A percentile compares a stretch with the other conserved stretches of the same genome.
Evolutionary conservation across 2,113 vertebrate species (phyloP).

Genomic region (Litocranius walleri): DNA sequence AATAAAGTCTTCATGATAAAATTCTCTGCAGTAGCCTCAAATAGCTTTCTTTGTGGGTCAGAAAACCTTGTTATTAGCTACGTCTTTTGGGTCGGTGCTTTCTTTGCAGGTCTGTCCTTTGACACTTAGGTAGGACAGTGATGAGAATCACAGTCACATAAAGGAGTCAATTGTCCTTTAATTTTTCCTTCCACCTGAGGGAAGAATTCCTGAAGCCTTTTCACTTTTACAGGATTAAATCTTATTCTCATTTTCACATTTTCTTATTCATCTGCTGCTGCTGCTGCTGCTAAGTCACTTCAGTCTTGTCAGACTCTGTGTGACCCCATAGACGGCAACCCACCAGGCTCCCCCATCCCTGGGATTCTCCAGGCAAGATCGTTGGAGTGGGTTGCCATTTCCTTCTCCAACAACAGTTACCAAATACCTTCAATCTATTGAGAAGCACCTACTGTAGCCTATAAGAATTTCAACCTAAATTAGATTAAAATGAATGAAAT

Average conservation of each 20-base stretch:
- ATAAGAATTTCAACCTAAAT: constrained; percentile 5
- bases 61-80: background rate
- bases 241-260: background rate
- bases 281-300: no score
- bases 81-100: background rate
- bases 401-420: background rate
- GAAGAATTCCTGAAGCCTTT: constrained; percentile 7
- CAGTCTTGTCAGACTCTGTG: no score
- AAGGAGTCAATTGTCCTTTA: background rate
- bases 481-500: constrained; percentile 19
- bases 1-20: background rate
- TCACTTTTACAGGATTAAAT: background rate
- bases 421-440: background rate
- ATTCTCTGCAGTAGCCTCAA: background rate
- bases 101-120: background rate
- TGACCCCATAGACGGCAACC: fast-evolving
- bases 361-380: no score
- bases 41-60: background rate
- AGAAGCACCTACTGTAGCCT: background rate
- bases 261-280: background rate
- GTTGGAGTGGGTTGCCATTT: no score
- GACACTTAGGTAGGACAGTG: background rate
- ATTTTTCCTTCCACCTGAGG: background rate
- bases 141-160: background rate
- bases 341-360: no score